These are phyloP conservation scores for Panthera leo DNA, from an alignment of 2,113 vertebrate species.

Conservation along the genomic window DNA sequence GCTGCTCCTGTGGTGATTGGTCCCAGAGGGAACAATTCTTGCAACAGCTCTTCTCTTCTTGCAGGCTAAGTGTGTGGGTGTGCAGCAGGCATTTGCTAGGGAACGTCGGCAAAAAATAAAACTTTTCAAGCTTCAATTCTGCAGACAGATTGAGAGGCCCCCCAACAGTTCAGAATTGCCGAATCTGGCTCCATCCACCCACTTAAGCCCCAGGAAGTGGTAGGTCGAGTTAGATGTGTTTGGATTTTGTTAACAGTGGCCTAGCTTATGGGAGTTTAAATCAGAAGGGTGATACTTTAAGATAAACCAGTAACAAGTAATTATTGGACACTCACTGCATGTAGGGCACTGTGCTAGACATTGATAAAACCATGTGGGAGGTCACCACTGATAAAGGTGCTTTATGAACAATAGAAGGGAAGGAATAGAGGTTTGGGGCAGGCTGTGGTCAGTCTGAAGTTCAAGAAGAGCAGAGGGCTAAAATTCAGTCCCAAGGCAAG, in stretches of 20 bases:
- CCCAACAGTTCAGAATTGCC: constrained; percentile 61
- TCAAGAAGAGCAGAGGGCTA: background rate
- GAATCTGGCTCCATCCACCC: constrained; percentile 65
- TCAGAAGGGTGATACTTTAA: background rate
- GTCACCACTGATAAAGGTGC: background rate
- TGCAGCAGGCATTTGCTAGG: constrained; percentile 75
- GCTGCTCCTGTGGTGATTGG: background rate
- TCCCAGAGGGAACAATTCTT: constrained; percentile 46
- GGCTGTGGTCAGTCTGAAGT: background rate
- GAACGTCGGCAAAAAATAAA: constrained; percentile 73
- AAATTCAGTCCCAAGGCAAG: background rate
- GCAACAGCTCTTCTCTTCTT: constrained; percentile 39
- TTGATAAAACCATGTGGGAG: background rate
- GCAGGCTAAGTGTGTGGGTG: constrained; percentile 74
- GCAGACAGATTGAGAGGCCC: constrained; percentile 72
- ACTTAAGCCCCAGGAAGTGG: constrained; percentile 57
- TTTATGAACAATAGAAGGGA: background rate
- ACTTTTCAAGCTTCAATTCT: constrained; percentile 61
- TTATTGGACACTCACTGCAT: background rate
- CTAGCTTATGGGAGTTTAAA: background rate
- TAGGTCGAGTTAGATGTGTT: constrained; percentile 47
- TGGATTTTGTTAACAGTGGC: constrained; percentile 60
- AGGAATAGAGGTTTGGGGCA: background rate
- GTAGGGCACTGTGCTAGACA: background rate
- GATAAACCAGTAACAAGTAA: background rate